phyloP scores from a whole-genome alignment of 2,888 invertebrate species.

The Drosophila seclusa region DNA sequence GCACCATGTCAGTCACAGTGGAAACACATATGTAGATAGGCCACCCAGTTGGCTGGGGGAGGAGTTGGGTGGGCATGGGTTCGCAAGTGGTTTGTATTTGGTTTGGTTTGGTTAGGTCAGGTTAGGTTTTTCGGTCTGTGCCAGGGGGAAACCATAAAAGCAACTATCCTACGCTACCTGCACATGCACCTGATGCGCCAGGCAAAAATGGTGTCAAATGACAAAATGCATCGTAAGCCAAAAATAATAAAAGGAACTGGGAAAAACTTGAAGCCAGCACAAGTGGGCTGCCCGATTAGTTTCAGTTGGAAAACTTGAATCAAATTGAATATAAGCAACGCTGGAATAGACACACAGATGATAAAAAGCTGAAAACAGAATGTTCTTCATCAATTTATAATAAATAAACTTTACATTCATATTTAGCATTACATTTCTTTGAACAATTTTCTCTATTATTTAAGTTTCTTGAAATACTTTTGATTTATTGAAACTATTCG shows the following conservation, averaged over 20 bases:
- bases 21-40: slow-evolving; percentile 11
- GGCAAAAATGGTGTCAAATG: slow-evolving; percentile 78
- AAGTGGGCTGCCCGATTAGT: slow-evolving; percentile 47
- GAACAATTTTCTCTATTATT: not conserved
- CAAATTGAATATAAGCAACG: not conserved
- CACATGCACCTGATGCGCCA: slow-evolving; percentile 43
- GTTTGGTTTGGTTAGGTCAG: slow-evolving; percentile 17
- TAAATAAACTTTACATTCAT: not conserved
- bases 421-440: not conserved
- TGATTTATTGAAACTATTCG: not conserved
- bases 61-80: slow-evolving; percentile 1
- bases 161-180: slow-evolving; percentile 43
- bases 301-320: slow-evolving; percentile 5
- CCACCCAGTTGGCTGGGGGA: not conserved
- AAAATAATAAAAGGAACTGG: slow-evolving; percentile 41
- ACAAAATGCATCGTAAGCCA: slow-evolving; percentile 71
- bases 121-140: slow-evolving; percentile 44
- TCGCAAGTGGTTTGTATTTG: slow-evolving; percentile 54
- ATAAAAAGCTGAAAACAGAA: too few relatives aligned
- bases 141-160: slow-evolving; percentile 72
- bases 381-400: too few relatives aligned
- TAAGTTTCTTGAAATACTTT: not conserved
- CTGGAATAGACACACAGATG: not conserved
- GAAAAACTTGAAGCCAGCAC: slow-evolving; percentile 32
- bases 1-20: slow-evolving; percentile 52